Percentiles rank a stretch among this genome's conserved stretches.
Evolutionary conservation across 2,797 vertebrate genomes (phyloP).

Genomic region (Muraenolepis orangiensis): DNA sequence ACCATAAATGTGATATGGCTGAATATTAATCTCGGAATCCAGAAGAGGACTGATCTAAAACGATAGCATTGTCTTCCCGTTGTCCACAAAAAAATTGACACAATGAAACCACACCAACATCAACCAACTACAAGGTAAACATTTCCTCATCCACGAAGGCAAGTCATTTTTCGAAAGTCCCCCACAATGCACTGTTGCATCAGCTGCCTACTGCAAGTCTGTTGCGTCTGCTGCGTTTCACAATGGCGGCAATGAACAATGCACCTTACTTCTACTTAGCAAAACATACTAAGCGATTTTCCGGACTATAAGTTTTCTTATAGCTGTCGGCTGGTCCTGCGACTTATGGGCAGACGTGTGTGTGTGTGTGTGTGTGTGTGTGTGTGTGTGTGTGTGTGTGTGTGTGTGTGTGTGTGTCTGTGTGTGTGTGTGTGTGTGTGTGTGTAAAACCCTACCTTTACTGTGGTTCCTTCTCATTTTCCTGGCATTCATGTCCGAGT

Average conservation of each 20-base stretch:
- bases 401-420: not conserved
- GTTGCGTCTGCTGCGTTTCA: not conserved
- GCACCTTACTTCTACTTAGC: no score
- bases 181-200: not conserved
- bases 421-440: not conserved
- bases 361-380: no score
- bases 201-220: not conserved
- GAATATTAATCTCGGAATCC: no score
- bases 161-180: not conserved
- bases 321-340: no score
- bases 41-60: no score
- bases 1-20: no score
- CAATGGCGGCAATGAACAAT: no score
- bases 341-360: no score
- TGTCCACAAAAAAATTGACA: not conserved
- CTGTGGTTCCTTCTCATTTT: slow-evolving; percentile 85
- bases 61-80: no score
- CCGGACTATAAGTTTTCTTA: no score
- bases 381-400: no score
- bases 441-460: slow-evolving; percentile 68
- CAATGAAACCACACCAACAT: not conserved
- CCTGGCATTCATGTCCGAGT: slow-evolving; percentile 85
- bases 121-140: not conserved
- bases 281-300: no score
- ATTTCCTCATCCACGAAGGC: not conserved